Percentiles rank a stretch among this genome's conserved stretches.
Evolutionary conservation across 2,113 vertebrate genomes (phyloP).

Genomic region (Potamarius usumacintae): DNA sequence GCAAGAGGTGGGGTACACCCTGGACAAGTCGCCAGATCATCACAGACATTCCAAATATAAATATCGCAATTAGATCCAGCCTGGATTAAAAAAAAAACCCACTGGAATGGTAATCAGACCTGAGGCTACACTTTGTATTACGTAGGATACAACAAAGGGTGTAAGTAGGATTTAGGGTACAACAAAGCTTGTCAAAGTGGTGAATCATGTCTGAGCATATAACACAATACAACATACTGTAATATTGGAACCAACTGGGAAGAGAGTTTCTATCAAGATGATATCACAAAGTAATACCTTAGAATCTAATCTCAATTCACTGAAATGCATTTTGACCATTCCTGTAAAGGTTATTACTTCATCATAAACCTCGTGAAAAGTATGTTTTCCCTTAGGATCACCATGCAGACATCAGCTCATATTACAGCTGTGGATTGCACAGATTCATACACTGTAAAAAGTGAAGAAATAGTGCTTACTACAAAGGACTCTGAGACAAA

Average conservation of each 20-base stretch:
- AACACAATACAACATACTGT: neutral
- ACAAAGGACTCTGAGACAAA: slow-evolving; percentile 12
- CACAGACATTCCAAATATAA: neutral
- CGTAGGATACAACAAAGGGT: neutral
- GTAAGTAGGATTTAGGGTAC: neutral
- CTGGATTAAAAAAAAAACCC: too few species aligned
- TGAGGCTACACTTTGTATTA: neutral
- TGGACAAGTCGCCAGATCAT: too few species aligned
- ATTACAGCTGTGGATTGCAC: neutral
- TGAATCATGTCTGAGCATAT: neutral
- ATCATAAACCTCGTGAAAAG: neutral
- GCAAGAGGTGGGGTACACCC: too few species aligned
- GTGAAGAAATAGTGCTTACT: slow-evolving; percentile 21
- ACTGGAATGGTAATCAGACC: neutral
- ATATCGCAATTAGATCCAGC: neutral
- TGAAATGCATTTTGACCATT: neutral
- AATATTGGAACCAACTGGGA: neutral
- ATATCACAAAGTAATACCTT: neutral
- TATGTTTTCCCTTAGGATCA: neutral
- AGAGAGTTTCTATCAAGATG: slow-evolving; percentile 3
- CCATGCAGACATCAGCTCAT: neutral
- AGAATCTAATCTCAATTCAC: slow-evolving; percentile 23
- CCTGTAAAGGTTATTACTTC: neutral
- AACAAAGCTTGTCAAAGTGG: slow-evolving; percentile 7
- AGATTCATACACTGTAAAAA: neutral